Evolutionary conservation across 1,140 invertebrate genomes (phyloP), one percentile per base, ranked within the genome.

Genomic region (Lethrus apterus): DNA sequence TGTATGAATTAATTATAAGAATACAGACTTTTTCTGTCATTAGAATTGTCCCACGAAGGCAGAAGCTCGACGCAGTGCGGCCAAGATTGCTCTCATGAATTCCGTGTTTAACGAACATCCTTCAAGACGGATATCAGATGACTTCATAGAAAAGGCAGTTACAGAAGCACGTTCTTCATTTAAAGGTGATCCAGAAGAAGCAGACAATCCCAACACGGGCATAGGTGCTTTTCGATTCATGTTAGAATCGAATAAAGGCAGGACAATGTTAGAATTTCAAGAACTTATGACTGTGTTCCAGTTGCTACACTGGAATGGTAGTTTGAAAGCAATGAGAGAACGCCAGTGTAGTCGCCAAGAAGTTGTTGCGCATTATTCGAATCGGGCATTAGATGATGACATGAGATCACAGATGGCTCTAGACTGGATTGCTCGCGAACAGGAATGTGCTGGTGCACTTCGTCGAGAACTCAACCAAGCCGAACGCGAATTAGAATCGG

Each of bases 281-380:
- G 92, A 95, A 68, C 70, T 96, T 51, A 95, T 95, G 92, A 96
- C 91, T 1, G 91, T 95, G 2, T 95, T 96, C 68, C 91, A 95
- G 68, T 73, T 96, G 32, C 73, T 96, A 1, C 92, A 95, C 67
- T 96, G 93, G 93, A 95, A 95, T 66, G 93, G 93, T 1, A 93
- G 89, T 45, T 67, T 96, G 46, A 90, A 93, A 62, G 90, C 81
- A 59, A 79, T 93, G 90, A 74, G 91, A 3, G 91, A 95, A 63
- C 75, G 91, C 4, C 91, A 94, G 62, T 96, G 93, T 64, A 93
- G 90, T n/a, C 74, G 91, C 51, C 87, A 92, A 58, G 89, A 93
- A 68, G 91, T 96, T 1, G 86, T 95, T n/a, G 89, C 89, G 10
- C 91, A 94, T 66, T 94, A 94, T 63, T 93, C 88, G 13, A 85